Conservation (phyloP, 2,888 invertebrate genomes). For the Polylopha cassiicola region DNA sequence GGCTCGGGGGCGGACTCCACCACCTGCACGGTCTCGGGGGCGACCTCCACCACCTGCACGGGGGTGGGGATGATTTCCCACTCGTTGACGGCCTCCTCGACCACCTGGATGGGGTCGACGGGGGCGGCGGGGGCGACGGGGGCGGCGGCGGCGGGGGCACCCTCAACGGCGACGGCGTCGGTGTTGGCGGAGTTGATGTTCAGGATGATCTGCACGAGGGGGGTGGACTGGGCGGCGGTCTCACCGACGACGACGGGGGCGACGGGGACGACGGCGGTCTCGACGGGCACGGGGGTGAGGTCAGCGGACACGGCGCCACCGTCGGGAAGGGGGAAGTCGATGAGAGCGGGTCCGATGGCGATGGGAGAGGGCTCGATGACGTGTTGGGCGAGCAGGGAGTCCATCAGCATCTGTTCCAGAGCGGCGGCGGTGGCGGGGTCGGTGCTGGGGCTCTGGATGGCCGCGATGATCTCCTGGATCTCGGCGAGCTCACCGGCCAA, state of each 20-base stretch:
- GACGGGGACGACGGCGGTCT: slow-evolving; percentile 31
- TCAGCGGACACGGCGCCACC: slow-evolving; percentile 7
- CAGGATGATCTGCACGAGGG: slow-evolving; percentile 26
- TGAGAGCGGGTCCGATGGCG: slow-evolving; percentile 31
- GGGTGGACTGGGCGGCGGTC: slow-evolving; percentile 12
- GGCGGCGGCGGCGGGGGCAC: slow-evolving; percentile 16
- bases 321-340: slow-evolving; percentile 19
- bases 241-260: slow-evolving; percentile 27
- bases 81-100: slow-evolving; percentile 35
- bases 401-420: slow-evolving; percentile 30
- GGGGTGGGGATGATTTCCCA: slow-evolving; percentile 21
- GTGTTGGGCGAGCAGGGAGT: slow-evolving; percentile 28
- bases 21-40: slow-evolving; percentile 21
- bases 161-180: slow-evolving; percentile 21
- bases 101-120: slow-evolving; percentile 38
- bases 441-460: slow-evolving; percentile 51
- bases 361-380: slow-evolving; percentile 27
- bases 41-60: slow-evolving; percentile 15
- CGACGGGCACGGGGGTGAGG: slow-evolving; percentile 28
- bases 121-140: slow-evolving; percentile 25
- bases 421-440: slow-evolving; percentile 46
- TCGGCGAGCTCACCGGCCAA: slow-evolving; percentile 27
- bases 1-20: slow-evolving; percentile 6
- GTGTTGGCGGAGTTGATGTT: slow-evolving; percentile 22
- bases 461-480: slow-evolving; percentile 42